Conservation (phyloP, 2,113 vertebrate genomes). For the Gambusia affinis region DNA sequence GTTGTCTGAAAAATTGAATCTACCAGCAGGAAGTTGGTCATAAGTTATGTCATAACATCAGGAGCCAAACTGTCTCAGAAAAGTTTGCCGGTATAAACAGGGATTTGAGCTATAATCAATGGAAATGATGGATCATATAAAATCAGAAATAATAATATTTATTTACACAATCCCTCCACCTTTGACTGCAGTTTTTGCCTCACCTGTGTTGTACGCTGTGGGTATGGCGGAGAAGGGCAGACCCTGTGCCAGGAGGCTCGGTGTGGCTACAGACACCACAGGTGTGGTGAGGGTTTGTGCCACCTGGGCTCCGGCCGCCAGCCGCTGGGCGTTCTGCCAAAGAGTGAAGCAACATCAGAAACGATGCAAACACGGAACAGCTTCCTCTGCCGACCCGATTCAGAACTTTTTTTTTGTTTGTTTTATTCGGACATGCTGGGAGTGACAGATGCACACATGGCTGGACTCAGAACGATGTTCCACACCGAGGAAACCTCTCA, state of each 20-base stretch:
- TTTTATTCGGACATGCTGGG: conserved; percentile 55
- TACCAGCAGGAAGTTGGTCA: too few relatives aligned
- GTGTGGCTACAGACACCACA: conserved; percentile 91
- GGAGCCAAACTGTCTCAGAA: too few relatives aligned
- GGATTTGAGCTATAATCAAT: too few relatives aligned
- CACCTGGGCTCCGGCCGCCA: conserved; percentile 87
- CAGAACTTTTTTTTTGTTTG: background rate
- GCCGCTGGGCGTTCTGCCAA: conserved; percentile 87
- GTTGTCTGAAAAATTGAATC: too few relatives aligned
- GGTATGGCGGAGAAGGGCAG: conserved; percentile 83
- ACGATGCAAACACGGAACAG: background rate
- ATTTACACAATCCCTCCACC: too few relatives aligned
- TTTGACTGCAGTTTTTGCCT: conserved; percentile 7
- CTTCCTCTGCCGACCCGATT: conserved; percentile 1
- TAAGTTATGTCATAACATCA: too few relatives aligned
- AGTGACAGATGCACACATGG: conserved; percentile 54
- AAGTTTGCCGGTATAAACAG: too few relatives aligned
- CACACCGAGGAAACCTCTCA: conserved; percentile 55
- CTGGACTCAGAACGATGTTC: conserved; percentile 33
- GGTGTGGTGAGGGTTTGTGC: conserved; percentile 91
- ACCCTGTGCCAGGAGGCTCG: conserved; percentile 91
- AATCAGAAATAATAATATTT: too few relatives aligned
- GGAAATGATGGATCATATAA: too few relatives aligned
- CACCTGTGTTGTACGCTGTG: conserved; percentile 84
- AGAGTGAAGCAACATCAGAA: conserved; percentile 17